Evolutionary conservation across 2,797 vertebrate species (phyloP).

Genomic region (Leucoraja ocellata): DNA sequence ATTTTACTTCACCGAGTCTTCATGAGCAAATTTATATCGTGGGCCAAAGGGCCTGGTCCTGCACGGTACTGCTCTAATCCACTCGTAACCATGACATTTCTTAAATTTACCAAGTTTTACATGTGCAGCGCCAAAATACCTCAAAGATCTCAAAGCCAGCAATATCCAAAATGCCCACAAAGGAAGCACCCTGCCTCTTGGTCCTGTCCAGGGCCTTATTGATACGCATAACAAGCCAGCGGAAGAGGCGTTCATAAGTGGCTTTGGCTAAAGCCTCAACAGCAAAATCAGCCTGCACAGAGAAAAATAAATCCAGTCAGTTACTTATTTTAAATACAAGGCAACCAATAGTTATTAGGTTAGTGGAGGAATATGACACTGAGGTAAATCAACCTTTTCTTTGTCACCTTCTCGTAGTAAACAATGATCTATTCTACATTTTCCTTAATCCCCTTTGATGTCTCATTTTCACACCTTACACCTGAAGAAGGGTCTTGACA

Average conservation of each 20-base stretch:
- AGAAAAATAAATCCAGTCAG: neutral
- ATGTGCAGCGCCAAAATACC: constrained; percentile 54
- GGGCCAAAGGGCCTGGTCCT: too few species aligned
- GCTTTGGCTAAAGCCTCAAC: constrained; percentile 93
- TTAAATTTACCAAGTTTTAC: neutral
- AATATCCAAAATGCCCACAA: constrained; percentile 96
- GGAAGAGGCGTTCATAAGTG: constrained; percentile 91
- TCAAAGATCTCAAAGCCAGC: constrained; percentile 98
- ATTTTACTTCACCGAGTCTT: neutral
- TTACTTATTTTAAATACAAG: neutral
- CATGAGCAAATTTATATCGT: too few species aligned
- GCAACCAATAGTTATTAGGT: neutral
- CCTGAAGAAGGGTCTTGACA: too few species aligned
- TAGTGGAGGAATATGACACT: neutral
- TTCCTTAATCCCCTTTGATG: too few species aligned
- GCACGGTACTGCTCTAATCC: neutral
- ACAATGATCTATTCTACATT: too few species aligned
- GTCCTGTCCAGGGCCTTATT: constrained; percentile 96
- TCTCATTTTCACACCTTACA: too few species aligned
- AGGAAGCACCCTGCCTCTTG: constrained; percentile 94
- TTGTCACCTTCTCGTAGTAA: too few species aligned
- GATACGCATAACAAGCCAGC: constrained; percentile 92
- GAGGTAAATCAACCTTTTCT: too few species aligned
- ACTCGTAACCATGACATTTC: neutral
- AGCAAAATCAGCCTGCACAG: constrained; percentile 84